Base-by-base conservation (phyloP, 2,888 invertebrate genomes). In the Isoperla grammatica region DNA sequence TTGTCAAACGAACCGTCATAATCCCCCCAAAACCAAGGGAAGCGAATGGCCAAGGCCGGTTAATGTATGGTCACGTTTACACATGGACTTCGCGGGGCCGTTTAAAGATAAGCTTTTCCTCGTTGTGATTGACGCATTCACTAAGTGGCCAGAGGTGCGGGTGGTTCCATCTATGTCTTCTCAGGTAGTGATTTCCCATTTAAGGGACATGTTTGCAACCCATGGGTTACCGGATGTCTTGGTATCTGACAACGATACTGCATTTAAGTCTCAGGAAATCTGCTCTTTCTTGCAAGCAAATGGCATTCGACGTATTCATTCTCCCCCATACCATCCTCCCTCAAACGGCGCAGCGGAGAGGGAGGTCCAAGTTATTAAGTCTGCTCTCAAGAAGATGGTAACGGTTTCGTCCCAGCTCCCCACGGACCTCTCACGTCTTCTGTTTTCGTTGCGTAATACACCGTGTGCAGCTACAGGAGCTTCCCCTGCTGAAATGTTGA, bases 161-260 rank as follows among this genome's bases (percentile, higher is more conserved):
- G 17, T 13, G 2, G 56, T 13, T 42, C 22, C 13, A 9, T 43
- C 56, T 17, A 49, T 42, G 1, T 20, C 29, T 1, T 13, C 60
- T 1, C 6, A 20, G 19, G 42, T 15, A n/a, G 46, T 46, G 17
- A 57, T 45, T 13, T 4, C 35, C 13, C n/a, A 35, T 13, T 17
- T 60, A 8, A 11, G 45, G 15, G 35, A n/a, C 3, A 15, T 6
- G 12, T 13, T 40, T 12, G 4, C 40, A 15, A 3, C 3, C 4
- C 15, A 13, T 11, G 57, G 57, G 1, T 8, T 60, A n/a, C 57
- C 57, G 1, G 60, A 57, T n/a, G 22, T 19, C 2, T 3, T 60
- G 12, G 56, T 60, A 8, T 19, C 60, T 3, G 56, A 60, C 54
- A 54, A 45, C 49, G 60, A 56, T n/a, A 56, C 40, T 1, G 20